These are phyloP conservation scores for Lepidocyrtoides sp. DNA, from an alignment of 2,888 invertebrate species.

Conservation along the genomic window DNA sequence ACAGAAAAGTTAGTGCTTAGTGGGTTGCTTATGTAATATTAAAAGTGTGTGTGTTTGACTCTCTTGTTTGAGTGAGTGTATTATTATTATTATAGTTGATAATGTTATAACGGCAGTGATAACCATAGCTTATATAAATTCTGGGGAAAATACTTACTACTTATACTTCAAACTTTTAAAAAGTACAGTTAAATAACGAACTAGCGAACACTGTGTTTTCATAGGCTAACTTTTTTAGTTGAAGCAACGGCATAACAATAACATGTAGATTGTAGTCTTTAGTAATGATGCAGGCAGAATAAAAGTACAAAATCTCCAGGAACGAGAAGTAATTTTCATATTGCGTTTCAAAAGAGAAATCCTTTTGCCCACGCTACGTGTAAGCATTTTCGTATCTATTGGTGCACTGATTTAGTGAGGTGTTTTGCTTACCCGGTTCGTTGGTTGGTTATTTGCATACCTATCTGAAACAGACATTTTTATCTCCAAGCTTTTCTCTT, in stretches of 20 bases:
- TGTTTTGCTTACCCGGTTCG: constrained; percentile 44
- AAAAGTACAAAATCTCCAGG: constrained; percentile 13
- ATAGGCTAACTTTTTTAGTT: background rate
- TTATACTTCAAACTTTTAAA: too few species aligned
- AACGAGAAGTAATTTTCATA: constrained; percentile 41
- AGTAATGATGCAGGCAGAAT: constrained; percentile 30
- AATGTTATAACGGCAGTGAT: constrained; percentile 26
- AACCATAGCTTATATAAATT: background rate
- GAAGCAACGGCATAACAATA: constrained; percentile 30
- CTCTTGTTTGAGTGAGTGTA: background rate
- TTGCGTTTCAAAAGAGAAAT: background rate
- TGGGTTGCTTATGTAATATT: too few species aligned
- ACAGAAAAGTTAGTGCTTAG: too few species aligned
- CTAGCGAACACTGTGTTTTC: background rate
- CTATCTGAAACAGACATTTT: constrained; percentile 31
- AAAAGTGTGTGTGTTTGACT: background rate
- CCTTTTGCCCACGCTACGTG: background rate
- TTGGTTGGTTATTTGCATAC: constrained; percentile 54
- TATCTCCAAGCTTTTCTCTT: constrained; percentile 27
- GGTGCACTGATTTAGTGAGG: constrained; percentile 63
- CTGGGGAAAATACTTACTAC: too few species aligned
- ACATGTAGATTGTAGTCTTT: background rate
- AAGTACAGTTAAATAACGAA: background rate
- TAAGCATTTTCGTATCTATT: background rate
- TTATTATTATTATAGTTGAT: constrained; percentile 55